Percentiles rank a stretch among this genome's conserved stretches.
phyloP scores from a whole-genome alignment of 2,888 invertebrate genomes.

The Sinhomidia bicolor region DNA sequence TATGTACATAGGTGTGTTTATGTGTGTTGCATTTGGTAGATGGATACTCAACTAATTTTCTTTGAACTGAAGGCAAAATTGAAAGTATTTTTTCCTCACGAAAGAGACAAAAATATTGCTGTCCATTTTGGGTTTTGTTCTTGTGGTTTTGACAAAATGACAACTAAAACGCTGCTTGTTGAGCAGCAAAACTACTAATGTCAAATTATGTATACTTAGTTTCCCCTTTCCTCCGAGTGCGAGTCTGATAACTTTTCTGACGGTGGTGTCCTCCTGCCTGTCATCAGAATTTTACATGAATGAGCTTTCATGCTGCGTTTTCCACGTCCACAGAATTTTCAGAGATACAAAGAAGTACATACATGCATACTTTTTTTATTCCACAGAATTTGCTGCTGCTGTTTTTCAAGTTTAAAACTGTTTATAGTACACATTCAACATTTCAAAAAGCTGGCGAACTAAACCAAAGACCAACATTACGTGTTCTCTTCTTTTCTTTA shows the following conservation, averaged over 20 bases:
- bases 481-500: neutral
- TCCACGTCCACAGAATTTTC: constrained; percentile 37
- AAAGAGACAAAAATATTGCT: neutral
- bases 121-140: neutral
- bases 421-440: neutral
- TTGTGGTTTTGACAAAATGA: constrained; percentile 57
- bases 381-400: neutral
- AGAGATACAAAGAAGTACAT: constrained; percentile 20
- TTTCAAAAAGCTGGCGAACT: neutral
- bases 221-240: constrained; percentile 6
- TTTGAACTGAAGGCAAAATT: neutral
- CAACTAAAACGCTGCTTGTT: constrained; percentile 18
- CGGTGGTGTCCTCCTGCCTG: constrained; percentile 38
- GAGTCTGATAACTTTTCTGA: constrained; percentile 12
- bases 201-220: constrained; percentile 29
- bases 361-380: too few relatives aligned
- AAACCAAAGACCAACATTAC: constrained; percentile 38
- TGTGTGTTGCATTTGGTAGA: neutral
- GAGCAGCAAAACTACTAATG: constrained; percentile 2
- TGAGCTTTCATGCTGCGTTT: constrained; percentile 61
- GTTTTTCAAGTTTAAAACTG: neutral
- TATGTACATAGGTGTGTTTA: neutral
- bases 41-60: neutral
- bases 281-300: constrained; percentile 49
- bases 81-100: neutral